Conservation (phyloP, 2,888 invertebrate species). For the Craniophora ligustri region DNA sequence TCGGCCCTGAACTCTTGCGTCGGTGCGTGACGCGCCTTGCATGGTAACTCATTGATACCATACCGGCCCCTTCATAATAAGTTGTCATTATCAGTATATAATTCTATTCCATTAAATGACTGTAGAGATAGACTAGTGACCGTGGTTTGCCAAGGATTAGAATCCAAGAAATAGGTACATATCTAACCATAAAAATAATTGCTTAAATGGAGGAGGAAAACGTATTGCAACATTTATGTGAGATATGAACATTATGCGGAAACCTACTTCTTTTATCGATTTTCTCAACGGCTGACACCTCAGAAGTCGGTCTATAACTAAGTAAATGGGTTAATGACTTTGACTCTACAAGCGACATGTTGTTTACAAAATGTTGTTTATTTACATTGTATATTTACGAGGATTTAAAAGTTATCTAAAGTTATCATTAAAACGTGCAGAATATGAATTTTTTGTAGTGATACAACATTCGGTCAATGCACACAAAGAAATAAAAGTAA, state of each 20-base stretch:
- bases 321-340: too few relatives aligned
- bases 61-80: conserved; percentile 62
- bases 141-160: too few relatives aligned
- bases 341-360: not conserved
- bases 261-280: too few relatives aligned
- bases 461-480: conserved; percentile 7
- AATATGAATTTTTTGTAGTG: conserved; percentile 17
- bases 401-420: conserved; percentile 39
- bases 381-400: conserved; percentile 21
- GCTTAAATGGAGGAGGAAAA: too few relatives aligned
- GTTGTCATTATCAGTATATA: conserved; percentile 25
- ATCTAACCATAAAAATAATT: too few relatives aligned
- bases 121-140: too few relatives aligned
- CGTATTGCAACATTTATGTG: too few relatives aligned
- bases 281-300: too few relatives aligned
- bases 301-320: too few relatives aligned
- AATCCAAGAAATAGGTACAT: too few relatives aligned
- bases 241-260: too few relatives aligned
- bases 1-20: conserved; percentile 91
- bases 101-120: too few relatives aligned
- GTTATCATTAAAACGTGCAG: conserved; percentile 27
- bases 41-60: conserved; percentile 84
- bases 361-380: conserved; percentile 21
- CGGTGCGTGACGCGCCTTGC: conserved; percentile 89
- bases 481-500: conserved; percentile 17